Evolutionary conservation across 1,140 invertebrate species (phyloP), one percentile per base, ranked within the genome.

Genomic region (Yoshiicerus persimilis): DNA sequence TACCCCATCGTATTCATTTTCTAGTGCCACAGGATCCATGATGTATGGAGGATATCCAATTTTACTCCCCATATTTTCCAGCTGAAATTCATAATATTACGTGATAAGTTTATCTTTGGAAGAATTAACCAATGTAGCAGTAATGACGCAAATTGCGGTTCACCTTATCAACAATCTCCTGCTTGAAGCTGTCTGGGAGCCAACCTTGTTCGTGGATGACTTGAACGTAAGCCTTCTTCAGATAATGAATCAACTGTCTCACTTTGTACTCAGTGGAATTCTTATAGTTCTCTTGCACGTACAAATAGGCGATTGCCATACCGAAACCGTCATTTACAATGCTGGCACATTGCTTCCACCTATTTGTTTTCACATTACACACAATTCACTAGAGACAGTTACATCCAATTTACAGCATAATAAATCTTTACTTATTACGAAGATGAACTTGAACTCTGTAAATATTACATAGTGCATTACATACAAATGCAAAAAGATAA

Each of bases 311-410:
- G 0, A 95, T 91, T 16, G 94, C 93, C 91, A 94, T 93, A 4
- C 94, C 94, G 90, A 95, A 93, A 32, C 93, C 93, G 87, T 94
- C 94, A 66, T 93, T 94, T n/a, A 94, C 93, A 77, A 94, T 92
- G 36, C 91, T 91, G 0, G 94, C 93, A 91, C 94, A 95, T 32
- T 93, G 93, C 87, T 94, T 93, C 94, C 94, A 95, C 38, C 94
- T 91, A 23, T 38, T 84, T 84, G n/a, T 27, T 38, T 83, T 25
- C 10, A n/a, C 38, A 83, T 23, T 27, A 30, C 23, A 70, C 25
- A 70, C 66, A 90, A 87, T 25, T n/a, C n/a, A n/a, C n/a, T n/a
- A n/a, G n/a, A n/a, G n/a, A n/a, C 41, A 20, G 11, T 47, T 47
- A 47, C 16, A n/a, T 56, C 13, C 47, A 56, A 56, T n/a, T 16